A percentile compares a stretch with the other conserved stretches of the same genome.
Evolutionary conservation across 30 jellyfish, hydroid and myxozoan species (phyloP).

Genomic region (Chrysaora quinquecirrha): DNA sequence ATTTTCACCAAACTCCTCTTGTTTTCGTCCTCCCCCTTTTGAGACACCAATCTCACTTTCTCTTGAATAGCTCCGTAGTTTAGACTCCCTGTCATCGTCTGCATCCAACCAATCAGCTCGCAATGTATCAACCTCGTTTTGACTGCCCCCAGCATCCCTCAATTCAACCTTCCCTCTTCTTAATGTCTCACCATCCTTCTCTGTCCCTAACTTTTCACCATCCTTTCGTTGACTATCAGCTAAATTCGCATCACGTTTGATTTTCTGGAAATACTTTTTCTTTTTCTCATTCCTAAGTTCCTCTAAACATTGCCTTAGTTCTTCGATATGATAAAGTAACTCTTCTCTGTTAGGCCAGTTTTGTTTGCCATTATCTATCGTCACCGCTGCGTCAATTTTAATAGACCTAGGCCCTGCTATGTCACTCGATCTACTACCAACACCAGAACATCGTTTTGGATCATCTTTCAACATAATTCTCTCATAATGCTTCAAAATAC

Average conservation of each 20-base stretch:
- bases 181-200: too few relatives aligned
- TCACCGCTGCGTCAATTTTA: constrained; percentile 48
- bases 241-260: too few relatives aligned
- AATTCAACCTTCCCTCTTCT: not conserved
- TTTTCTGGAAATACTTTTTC: too few relatives aligned
- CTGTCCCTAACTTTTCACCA: too few relatives aligned
- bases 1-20: too few relatives aligned
- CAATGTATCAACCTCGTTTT: too few relatives aligned
- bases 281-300: constrained; percentile 30
- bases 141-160: too few relatives aligned
- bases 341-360: constrained; percentile 21
- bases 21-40: not conserved
- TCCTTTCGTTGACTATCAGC: too few relatives aligned
- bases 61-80: not conserved
- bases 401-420: constrained; percentile 7
- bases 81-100: not conserved
- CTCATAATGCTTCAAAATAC: constrained; percentile 55
- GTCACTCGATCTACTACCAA: not conserved
- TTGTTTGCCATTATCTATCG: constrained; percentile 13
- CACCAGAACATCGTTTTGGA: not conserved
- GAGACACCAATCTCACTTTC: not conserved
- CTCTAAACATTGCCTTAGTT: constrained; percentile 43
- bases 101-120: not conserved
- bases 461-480: constrained; percentile 7
- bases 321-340: constrained; percentile 55